phyloP scores from a whole-genome alignment of 1,140 invertebrate species.

The Drosophila sechellia region DNA sequence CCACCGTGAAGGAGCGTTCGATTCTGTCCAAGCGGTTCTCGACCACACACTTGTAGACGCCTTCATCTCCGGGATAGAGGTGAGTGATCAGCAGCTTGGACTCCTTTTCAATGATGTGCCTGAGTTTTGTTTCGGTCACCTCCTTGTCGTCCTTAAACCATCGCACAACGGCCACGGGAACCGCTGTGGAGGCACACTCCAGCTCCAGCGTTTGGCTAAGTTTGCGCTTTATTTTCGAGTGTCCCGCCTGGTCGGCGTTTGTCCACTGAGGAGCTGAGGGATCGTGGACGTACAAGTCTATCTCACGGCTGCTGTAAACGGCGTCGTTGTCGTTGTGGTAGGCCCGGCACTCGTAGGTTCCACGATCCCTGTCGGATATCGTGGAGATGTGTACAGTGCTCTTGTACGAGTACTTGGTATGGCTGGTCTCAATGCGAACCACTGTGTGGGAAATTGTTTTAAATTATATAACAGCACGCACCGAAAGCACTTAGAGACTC shows the following conservation, averaged over 20 bases:
- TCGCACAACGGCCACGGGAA: slow-evolving; percentile 84
- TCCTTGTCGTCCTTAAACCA: slow-evolving; percentile 85
- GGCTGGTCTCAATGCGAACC: slow-evolving; percentile 37
- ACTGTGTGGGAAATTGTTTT: slow-evolving; percentile 4
- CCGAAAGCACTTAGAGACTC: background rate
- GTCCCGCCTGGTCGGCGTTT: slow-evolving; percentile 66
- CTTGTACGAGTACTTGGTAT: slow-evolving; percentile 67
- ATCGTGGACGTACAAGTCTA: slow-evolving; percentile 66
- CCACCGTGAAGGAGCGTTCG: slow-evolving; percentile 64
- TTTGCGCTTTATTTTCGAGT: slow-evolving; percentile 69
- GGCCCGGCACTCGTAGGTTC: slow-evolving; percentile 76
- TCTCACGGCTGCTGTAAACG: slow-evolving; percentile 52
- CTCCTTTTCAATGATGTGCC: slow-evolving; percentile 85
- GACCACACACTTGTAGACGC: slow-evolving; percentile 83
- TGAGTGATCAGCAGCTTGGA: slow-evolving; percentile 68
- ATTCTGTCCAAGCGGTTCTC: slow-evolving; percentile 79
- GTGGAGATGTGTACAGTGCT: slow-evolving; percentile 59
- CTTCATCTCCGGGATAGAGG: slow-evolving; percentile 82
- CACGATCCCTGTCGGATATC: slow-evolving; percentile 60
- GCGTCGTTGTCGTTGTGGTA: slow-evolving; percentile 33
- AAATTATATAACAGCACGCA: background rate
- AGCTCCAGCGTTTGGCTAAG: slow-evolving; percentile 81
- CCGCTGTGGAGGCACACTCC: slow-evolving; percentile 81
- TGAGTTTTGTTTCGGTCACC: slow-evolving; percentile 61
- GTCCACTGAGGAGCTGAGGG: slow-evolving; percentile 69